phyloP scores from a whole-genome alignment of 2,888 invertebrate genomes.

The Liopterus haemorrhoidalis region DNA sequence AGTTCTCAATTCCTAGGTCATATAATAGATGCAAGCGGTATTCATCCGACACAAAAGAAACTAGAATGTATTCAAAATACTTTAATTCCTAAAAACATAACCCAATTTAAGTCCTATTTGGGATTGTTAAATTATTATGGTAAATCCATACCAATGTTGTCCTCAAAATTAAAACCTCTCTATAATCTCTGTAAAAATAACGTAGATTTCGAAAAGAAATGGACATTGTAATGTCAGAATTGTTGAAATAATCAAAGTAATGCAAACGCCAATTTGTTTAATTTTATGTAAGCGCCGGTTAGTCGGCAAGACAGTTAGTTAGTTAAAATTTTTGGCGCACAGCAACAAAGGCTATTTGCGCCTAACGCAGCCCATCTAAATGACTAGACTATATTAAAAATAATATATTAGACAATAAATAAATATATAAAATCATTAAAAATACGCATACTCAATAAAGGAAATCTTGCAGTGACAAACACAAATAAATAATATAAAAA shows the following conservation, averaged over 20 bases:
- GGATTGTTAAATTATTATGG: conserved; percentile 26
- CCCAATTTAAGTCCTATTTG: conserved; percentile 14
- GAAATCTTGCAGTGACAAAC: too few species aligned
- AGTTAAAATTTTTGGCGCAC: too few species aligned
- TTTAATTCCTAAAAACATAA: neutral
- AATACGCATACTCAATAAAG: too few species aligned
- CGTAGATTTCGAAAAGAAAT: conserved; percentile 20
- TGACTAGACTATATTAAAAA: too few species aligned
- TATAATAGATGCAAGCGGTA: conserved; percentile 22
- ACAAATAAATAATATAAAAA: too few species aligned
- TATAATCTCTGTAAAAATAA: conserved; percentile 22
- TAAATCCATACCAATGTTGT: conserved; percentile 26
- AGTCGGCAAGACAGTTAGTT: too few species aligned
- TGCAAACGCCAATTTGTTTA: neutral
- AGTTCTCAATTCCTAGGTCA: conserved; percentile 33
- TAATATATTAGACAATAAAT: too few species aligned
- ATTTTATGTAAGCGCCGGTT: neutral
- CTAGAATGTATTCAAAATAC: conserved; percentile 8
- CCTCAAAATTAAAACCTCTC: conserved; percentile 19
- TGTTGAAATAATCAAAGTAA: conserved; percentile 1
- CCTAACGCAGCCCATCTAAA: too few species aligned
- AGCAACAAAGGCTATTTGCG: too few species aligned
- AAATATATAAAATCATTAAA: too few species aligned
- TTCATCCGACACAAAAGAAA: conserved; percentile 3
- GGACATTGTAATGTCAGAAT: conserved; percentile 12